These are phyloP conservation scores for Myopa testacea DNA, from an alignment of 2,888 invertebrate species.

Conservation along the genomic window DNA sequence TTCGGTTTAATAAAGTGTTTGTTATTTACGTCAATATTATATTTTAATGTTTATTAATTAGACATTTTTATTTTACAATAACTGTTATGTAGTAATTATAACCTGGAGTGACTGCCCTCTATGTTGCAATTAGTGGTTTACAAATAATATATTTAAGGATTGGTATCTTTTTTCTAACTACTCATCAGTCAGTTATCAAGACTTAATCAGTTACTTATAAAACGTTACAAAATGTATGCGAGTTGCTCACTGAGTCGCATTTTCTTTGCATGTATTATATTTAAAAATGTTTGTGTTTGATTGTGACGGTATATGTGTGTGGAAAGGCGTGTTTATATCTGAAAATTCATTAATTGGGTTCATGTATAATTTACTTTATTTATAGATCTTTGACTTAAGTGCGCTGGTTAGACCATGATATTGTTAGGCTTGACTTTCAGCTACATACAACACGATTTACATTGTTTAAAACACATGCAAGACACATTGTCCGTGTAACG, in stretches of 20 bases:
- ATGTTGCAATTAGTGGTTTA: slow-evolving; percentile 1
- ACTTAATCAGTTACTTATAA: no score
- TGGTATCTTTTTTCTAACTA: background rate
- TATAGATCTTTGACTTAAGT: slow-evolving; percentile 33
- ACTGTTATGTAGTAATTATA: slow-evolving; percentile 37
- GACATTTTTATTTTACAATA: slow-evolving; percentile 37
- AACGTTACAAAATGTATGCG: no score
- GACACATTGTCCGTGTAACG: slow-evolving; percentile 31
- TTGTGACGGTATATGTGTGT: background rate
- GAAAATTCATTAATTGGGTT: slow-evolving; percentile 30
- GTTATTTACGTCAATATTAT: slow-evolving; percentile 9
- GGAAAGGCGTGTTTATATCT: background rate
- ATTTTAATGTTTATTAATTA: slow-evolving; percentile 32
- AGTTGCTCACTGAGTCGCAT: no score
- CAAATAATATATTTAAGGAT: slow-evolving; percentile 22
- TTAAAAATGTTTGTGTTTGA: slow-evolving; percentile 43
- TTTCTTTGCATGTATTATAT: slow-evolving; percentile 19
- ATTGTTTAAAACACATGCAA: slow-evolving; percentile 33
- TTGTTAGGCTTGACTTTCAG: slow-evolving; percentile 25
- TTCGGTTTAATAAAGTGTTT: no score
- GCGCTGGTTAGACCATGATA: slow-evolving; percentile 22
- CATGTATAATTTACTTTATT: slow-evolving; percentile 20
- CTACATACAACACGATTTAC: slow-evolving; percentile 18
- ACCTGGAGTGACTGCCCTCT: slow-evolving; percentile 12
- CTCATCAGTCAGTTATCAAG: background rate